Conservation (phyloP, 2,888 invertebrate species). For the Hyposoter dolosus region DNA sequence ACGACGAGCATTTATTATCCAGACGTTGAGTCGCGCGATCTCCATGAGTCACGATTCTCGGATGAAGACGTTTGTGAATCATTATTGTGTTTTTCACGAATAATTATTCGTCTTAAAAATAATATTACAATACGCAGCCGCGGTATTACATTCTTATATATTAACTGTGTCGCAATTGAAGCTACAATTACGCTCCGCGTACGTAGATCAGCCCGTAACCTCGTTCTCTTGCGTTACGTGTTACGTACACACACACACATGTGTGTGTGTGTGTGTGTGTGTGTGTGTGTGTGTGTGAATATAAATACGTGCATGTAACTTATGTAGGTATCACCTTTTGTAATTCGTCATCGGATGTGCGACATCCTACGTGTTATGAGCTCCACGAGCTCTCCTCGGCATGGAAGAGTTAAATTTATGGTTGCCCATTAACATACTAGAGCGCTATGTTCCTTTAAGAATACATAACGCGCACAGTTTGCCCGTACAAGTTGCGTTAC, state of each 20-base stretch:
- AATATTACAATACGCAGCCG: constrained; percentile 53
- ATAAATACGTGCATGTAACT: constrained; percentile 16
- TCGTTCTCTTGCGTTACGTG: constrained; percentile 56
- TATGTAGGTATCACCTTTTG: constrained; percentile 68
- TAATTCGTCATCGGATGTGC: constrained; percentile 68
- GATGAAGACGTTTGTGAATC: constrained; percentile 24
- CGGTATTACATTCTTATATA: constrained; percentile 51
- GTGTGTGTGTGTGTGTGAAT: background rate
- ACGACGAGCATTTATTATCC: constrained; percentile 8
- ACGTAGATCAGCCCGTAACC: constrained; percentile 61
- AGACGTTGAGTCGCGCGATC: background rate
- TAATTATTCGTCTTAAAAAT: constrained; percentile 54
- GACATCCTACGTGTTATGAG: constrained; percentile 64
- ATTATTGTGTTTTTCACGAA: constrained; percentile 55
- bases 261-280: background rate
- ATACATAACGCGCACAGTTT: constrained; percentile 32
- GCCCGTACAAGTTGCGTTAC: constrained; percentile 51
- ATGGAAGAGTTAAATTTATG: constrained; percentile 67
- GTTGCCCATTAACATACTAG: constrained; percentile 67
- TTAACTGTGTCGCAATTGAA: constrained; percentile 64
- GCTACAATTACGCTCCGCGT: constrained; percentile 57
- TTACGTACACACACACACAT: background rate
- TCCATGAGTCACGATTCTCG: constrained; percentile 46
- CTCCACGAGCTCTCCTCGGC: constrained; percentile 41
- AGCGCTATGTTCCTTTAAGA: constrained; percentile 31